These are phyloP conservation scores for Petrophora chlorosata DNA, from an alignment of 2,888 invertebrate species.

Conservation along the genomic window DNA sequence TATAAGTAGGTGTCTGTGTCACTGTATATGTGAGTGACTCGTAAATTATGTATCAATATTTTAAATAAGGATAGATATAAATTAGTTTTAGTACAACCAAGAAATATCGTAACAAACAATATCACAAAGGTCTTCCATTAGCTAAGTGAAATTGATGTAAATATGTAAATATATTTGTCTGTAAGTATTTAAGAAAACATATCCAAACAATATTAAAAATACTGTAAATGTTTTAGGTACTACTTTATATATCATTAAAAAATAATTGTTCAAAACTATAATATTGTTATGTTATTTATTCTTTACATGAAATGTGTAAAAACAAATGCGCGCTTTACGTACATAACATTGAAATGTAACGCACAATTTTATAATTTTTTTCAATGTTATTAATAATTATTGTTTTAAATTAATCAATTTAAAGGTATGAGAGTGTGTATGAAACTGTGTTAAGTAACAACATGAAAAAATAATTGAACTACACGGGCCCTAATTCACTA, in stretches of 20 bases:
- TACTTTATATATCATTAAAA: not conserved
- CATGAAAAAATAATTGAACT: too few species aligned
- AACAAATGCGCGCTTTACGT: conserved; percentile 45
- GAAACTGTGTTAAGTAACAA: too few species aligned
- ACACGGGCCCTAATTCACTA: too few species aligned
- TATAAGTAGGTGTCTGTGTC: too few species aligned
- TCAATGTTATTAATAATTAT: not conserved
- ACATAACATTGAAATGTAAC: conserved; percentile 42
- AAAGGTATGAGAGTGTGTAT: too few species aligned
- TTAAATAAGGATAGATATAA: conserved; percentile 6
- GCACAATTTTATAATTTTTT: conserved; percentile 39
- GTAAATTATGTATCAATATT: not conserved
- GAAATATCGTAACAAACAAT: conserved; percentile 81
- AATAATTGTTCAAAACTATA: not conserved
- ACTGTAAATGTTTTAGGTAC: not conserved
- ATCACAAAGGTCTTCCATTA: conserved; percentile 81
- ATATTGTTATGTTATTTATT: not conserved
- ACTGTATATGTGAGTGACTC: too few species aligned
- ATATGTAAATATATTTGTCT: conserved; percentile 1
- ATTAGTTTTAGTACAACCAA: conserved; percentile 71
- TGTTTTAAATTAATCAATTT: too few species aligned
- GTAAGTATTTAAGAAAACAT: not conserved
- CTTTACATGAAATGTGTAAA: not conserved
- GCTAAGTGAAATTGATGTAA: conserved; percentile 40
- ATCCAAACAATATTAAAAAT: not conserved